phyloP scores from a whole-genome alignment of 2,797 vertebrate genomes.

The Hozukius guyotensis region DNA sequence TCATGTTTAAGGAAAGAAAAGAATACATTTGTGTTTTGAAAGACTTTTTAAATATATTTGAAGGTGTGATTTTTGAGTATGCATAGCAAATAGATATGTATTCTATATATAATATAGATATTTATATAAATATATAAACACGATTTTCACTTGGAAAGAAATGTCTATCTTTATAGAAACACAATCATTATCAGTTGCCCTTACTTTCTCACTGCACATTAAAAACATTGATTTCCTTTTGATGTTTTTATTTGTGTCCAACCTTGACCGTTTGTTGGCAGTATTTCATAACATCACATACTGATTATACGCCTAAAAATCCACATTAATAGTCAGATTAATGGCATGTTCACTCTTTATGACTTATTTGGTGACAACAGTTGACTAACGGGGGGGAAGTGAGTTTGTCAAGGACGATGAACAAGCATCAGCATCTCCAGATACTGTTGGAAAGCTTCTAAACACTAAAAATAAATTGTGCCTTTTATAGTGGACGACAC shows the following conservation, averaged over 20 bases:
- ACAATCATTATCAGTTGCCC: conserved; percentile 86
- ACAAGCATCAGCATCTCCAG: not conserved
- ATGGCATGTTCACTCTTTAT: not conserved
- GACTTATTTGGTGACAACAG: not conserved
- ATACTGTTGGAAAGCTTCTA: conserved; percentile 1
- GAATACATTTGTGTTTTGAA: conserved; percentile 83
- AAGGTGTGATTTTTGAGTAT: conserved; percentile 87
- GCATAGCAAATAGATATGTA: conserved; percentile 88
- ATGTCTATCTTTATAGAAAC: conserved; percentile 88
- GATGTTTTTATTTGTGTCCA: conserved; percentile 68
- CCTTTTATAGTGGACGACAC: not conserved
- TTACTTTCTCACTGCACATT: conserved; percentile 88
- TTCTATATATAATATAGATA: conserved; percentile 88
- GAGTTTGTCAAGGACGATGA: not conserved
- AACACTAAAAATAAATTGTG: not conserved
- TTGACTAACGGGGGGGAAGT: not conserved
- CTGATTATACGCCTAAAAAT: not conserved
- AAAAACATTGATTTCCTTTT: conserved; percentile 84
- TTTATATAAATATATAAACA: conserved; percentile 88
- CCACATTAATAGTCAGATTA: conserved; percentile 1
- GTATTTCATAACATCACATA: not conserved
- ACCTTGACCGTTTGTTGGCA: conserved; percentile 17
- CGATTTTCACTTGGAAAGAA: conserved; percentile 86
- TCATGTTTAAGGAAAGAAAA: conserved; percentile 81
- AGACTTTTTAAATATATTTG: conserved; percentile 87